These are phyloP conservation scores for Rhyacophila brunnea DNA, from an alignment of 1,140 invertebrate species.

Conservation along the genomic window DNA sequence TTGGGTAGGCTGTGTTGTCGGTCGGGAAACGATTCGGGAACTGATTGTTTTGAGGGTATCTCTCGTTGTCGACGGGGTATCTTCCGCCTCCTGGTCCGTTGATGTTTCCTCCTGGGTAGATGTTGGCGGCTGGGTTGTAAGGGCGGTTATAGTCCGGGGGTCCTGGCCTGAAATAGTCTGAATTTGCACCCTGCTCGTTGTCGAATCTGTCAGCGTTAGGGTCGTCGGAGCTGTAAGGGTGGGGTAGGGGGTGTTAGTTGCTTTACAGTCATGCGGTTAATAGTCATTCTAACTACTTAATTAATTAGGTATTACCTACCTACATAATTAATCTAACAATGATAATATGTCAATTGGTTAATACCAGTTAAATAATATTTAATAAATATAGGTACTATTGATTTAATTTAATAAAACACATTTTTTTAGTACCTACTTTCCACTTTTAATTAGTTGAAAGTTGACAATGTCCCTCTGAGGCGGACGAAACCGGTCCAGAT, in stretches of 20 bases:
- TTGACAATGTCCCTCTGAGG: too few species aligned
- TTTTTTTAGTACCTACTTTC: too few species aligned
- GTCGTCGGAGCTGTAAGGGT: constrained; percentile 22
- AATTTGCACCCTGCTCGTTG: constrained; percentile 6
- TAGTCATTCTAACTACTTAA: too few species aligned
- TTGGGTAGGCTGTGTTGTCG: background rate
- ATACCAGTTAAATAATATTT: too few species aligned
- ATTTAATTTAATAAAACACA: too few species aligned
- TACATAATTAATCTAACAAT: too few species aligned
- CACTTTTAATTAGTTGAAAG: too few species aligned
- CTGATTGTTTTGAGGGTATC: constrained; percentile 8
- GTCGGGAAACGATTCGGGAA: background rate
- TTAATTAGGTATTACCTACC: too few species aligned
- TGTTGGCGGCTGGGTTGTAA: constrained; percentile 23
- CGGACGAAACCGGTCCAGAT: too few species aligned
- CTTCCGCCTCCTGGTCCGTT: constrained; percentile 2
- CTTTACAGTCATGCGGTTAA: background rate
- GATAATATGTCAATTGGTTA: too few species aligned
- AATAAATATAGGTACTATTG: too few species aligned
- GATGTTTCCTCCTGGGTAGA: constrained; percentile 15
- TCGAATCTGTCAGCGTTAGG: constrained; percentile 15
- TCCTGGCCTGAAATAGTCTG: constrained; percentile 23
- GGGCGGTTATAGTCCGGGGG: constrained; percentile 19
- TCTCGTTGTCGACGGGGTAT: constrained; percentile 9
- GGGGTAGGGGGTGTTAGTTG: background rate